Evolutionary conservation across 2,888 invertebrate genomes (phyloP).

Genomic region (Eilema caniola): DNA sequence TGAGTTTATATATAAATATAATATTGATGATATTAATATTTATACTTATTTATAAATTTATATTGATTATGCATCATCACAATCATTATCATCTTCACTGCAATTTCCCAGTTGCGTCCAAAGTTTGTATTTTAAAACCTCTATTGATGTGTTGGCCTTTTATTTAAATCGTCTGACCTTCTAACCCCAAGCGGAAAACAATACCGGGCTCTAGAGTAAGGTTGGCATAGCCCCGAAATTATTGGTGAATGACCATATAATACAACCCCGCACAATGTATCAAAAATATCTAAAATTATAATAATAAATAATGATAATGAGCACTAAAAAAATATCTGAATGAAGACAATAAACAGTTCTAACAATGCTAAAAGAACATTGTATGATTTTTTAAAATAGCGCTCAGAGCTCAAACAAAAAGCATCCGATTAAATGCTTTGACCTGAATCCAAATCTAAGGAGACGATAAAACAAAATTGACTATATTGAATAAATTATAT

Average conservation of each 20-base stretch:
- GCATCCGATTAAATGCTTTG: constrained; percentile 43
- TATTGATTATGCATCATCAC: background rate
- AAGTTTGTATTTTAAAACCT: too few species aligned
- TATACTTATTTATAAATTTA: background rate
- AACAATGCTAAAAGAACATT: too few species aligned
- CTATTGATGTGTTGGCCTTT: too few species aligned
- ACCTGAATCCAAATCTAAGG: constrained; percentile 52
- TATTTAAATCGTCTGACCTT: too few species aligned
- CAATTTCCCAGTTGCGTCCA: too few species aligned
- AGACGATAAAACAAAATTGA: constrained; percentile 36
- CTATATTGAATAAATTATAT: constrained; percentile 32
- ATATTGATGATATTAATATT: background rate
- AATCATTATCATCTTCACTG: background rate
- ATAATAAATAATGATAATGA: background rate
- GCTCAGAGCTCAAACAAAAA: constrained; percentile 29
- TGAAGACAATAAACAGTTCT: background rate
- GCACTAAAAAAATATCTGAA: background rate
- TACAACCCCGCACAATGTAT: too few species aligned
- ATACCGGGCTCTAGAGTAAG: too few species aligned
- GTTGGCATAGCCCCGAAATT: too few species aligned
- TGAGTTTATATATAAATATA: background rate
- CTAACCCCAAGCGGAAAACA: too few species aligned
- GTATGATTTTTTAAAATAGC: constrained; percentile 17
- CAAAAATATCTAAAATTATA: too few species aligned
- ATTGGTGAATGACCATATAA: too few species aligned